phyloP scores from a whole-genome alignment of 2,888 invertebrate genomes.

The Lutraria lutraria region DNA sequence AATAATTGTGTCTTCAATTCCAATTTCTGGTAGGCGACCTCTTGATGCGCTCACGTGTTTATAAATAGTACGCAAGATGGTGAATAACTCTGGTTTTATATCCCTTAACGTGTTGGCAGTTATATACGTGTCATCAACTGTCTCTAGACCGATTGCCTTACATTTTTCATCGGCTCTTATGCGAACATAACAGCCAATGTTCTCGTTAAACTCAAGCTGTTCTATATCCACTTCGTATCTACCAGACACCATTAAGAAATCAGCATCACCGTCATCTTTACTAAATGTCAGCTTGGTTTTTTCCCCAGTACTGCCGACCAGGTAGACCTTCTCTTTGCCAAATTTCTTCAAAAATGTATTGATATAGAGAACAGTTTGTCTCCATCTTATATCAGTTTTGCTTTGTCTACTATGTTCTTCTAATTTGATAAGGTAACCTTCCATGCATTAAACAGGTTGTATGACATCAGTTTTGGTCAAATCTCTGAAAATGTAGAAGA shows the following conservation, averaged over 20 bases:
- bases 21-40: neutral
- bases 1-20: neutral
- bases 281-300: conserved; percentile 42
- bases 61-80: conserved; percentile 28
- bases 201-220: conserved; percentile 43
- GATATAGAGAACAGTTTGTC: conserved; percentile 14
- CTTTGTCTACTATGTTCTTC: conserved; percentile 29
- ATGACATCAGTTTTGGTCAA: too few relatives aligned
- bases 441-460: neutral
- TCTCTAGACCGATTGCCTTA: neutral
- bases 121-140: conserved; percentile 25
- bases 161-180: conserved; percentile 40
- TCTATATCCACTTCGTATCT: conserved; percentile 47
- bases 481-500: too few relatives aligned
- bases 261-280: conserved; percentile 64
- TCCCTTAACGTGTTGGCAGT: conserved; percentile 32
- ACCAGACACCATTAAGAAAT: conserved; percentile 58
- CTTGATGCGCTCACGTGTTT: neutral
- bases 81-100: conserved; percentile 40
- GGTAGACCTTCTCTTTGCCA: conserved; percentile 45
- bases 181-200: conserved; percentile 60
- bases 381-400: conserved; percentile 24
- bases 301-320: conserved; percentile 65
- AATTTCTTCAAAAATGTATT: conserved; percentile 46
- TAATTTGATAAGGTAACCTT: neutral